A percentile compares a stretch with the other conserved stretches of the same genome.
phyloP scores from a whole-genome alignment of 2,113 vertebrate species.

The Cavia aperea region DNA sequence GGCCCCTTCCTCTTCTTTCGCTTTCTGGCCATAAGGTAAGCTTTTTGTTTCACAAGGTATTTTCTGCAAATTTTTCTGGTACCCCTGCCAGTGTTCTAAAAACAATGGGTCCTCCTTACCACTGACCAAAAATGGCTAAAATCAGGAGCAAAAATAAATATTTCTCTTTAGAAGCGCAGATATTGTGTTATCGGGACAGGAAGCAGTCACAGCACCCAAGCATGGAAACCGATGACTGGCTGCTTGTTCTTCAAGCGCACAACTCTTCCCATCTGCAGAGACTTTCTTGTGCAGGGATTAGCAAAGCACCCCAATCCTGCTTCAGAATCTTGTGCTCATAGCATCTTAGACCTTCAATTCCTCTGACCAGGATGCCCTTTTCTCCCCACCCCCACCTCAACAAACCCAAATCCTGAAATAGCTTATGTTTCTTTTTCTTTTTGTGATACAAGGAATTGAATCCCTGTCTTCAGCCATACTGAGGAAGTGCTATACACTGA shows the following conservation, averaged over 20 bases:
- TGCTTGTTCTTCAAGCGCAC: too few relatives aligned
- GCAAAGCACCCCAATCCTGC: not conserved
- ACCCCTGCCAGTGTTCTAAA: too few relatives aligned
- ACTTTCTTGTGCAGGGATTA: not conserved
- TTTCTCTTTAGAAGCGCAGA: not conserved
- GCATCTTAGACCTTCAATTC: not conserved
- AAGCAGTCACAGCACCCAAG: not conserved
- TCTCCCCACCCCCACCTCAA: not conserved
- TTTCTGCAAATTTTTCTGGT: too few relatives aligned
- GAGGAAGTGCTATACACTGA: not conserved
- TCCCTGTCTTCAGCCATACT: not conserved
- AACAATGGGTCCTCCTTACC: not conserved
- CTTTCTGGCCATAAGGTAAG: not conserved
- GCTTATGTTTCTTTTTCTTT: not conserved
- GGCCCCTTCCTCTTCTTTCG: not conserved
- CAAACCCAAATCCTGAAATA: not conserved
- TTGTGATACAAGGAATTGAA: not conserved
- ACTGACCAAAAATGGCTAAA: not conserved
- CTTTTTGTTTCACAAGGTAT: not conserved
- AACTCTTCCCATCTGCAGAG: not conserved
- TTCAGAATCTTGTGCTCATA: not conserved
- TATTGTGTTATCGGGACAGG: not conserved
- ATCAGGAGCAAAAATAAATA: not conserved
- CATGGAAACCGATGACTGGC: accelerated
- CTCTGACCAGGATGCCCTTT: not conserved